Conservation (phyloP, 1,140 invertebrate genomes). For the Ladona fulva region DNA sequence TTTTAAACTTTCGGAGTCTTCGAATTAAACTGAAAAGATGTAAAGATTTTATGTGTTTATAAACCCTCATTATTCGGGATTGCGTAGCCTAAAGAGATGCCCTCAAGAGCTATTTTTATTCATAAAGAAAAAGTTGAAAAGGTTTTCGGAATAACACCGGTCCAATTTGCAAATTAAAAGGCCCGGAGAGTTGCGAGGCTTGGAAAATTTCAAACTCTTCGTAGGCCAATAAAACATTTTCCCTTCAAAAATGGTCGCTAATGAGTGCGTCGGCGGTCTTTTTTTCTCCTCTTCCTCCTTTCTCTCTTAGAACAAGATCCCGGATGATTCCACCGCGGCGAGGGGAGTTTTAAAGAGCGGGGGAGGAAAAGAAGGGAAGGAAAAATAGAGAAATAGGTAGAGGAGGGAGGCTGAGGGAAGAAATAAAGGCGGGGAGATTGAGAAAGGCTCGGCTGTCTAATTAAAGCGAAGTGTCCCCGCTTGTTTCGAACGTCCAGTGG, state of each 20-base stretch:
- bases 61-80: too few species aligned
- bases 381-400: neutral
- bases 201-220: too few species aligned
- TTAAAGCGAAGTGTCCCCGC: neutral
- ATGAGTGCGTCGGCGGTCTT: neutral
- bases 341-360: neutral
- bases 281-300: neutral
- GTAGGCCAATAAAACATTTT: neutral
- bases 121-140: too few species aligned
- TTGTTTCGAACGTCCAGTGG: neutral
- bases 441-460: neutral
- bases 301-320: neutral
- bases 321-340: neutral
- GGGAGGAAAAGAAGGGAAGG: neutral
- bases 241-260: neutral
- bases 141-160: too few species aligned
- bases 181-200: too few species aligned
- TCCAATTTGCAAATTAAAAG: too few species aligned
- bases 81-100: too few species aligned
- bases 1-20: too few species aligned
- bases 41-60: too few species aligned
- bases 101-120: too few species aligned
- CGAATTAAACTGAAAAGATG: too few species aligned
- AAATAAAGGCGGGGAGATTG: neutral
- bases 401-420: neutral